Evolutionary conservation across 1,140 invertebrate genomes (phyloP), one percentile per base, ranked within the genome.

Genomic region (Pseudomyrmex flavicornis): DNA sequence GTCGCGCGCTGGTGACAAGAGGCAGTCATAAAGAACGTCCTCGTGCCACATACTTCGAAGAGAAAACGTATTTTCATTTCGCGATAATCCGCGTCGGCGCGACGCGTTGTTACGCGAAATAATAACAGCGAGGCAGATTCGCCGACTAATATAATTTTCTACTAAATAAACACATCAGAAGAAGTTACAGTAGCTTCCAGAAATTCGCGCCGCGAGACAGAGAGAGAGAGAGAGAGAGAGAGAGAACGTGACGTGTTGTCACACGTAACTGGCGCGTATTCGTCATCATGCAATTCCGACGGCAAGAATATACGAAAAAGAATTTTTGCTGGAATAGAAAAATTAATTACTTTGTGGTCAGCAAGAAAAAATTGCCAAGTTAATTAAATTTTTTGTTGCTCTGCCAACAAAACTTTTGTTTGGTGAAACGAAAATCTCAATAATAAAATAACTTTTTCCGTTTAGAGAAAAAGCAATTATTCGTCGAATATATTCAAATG

Each of bases 11-110:
- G 76, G 76, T 82, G 87, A 88, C 87, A 88, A 77, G 70, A 63
- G 72, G 66, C 76, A 82, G 83, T 82, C 75, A 88, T 73, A 82
- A 88, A 85, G 83, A 82, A 85, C 74, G 88, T 87, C 88, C 88
- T 89, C 82, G 88, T 89, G 77, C 82, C 82, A 89, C 68, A 89
- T 89, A 73, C 54, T 35, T 54, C 54, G 12, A 69, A 75, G 79
- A 70, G 79, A 86, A 89, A 84, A 83, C 74, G 76, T 74, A 87
- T 76, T 88, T 87, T 87, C 75, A 75, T 82, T 72, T 20, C 35
- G 59, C 50, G 63, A 82, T 72, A 82, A 80, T 80, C 72, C 46
- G 68, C 46, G 50, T 35, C n/a, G 58, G 58, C 48, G 10, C 26
- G 35, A 46, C 35, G 66, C 44, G 76, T 35, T 35, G 35, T 35